These are phyloP conservation scores for Dolichopus griseipennis DNA, from an alignment of 2,888 invertebrate species.

Conservation along the genomic window DNA sequence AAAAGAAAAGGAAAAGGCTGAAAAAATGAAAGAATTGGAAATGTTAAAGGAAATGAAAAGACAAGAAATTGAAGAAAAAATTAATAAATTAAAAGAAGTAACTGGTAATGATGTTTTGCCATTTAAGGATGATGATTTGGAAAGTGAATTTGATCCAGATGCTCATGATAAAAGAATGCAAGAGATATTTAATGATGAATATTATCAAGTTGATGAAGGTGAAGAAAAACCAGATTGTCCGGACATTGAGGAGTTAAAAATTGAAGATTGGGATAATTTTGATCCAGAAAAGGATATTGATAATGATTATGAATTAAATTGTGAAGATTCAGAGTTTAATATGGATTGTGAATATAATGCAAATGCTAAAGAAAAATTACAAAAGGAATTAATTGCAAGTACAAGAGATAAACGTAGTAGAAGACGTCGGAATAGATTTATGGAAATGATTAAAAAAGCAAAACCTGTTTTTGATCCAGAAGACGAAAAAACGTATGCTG, in stretches of 20 bases:
- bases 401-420: slow-evolving; percentile 52
- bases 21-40: slow-evolving; percentile 79
- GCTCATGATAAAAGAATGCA: slow-evolving; percentile 82
- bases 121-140: slow-evolving; percentile 65
- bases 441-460: slow-evolving; percentile 58
- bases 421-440: slow-evolving; percentile 64
- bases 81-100: slow-evolving; percentile 75
- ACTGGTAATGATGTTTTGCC: slow-evolving; percentile 64
- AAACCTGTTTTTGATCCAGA: slow-evolving; percentile 81
- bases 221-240: slow-evolving; percentile 78
- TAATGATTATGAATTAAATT: slow-evolving; percentile 51
- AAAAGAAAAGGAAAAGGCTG: slow-evolving; percentile 67
- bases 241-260: slow-evolving; percentile 54
- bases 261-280: slow-evolving; percentile 43
- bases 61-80: slow-evolving; percentile 83
- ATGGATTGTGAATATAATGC: slow-evolving; percentile 86
- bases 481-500: slow-evolving; percentile 62
- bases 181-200: slow-evolving; percentile 76
- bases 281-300: slow-evolving; percentile 56
- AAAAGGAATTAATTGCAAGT: slow-evolving; percentile 51
- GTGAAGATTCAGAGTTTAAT: slow-evolving; percentile 75
- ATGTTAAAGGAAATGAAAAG: slow-evolving; percentile 76
- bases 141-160: slow-evolving; percentile 84
- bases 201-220: slow-evolving; percentile 63
- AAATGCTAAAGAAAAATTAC: slow-evolving; percentile 45